Conservation (phyloP, 2,888 invertebrate genomes). For the Melanchra persicariae region DNA sequence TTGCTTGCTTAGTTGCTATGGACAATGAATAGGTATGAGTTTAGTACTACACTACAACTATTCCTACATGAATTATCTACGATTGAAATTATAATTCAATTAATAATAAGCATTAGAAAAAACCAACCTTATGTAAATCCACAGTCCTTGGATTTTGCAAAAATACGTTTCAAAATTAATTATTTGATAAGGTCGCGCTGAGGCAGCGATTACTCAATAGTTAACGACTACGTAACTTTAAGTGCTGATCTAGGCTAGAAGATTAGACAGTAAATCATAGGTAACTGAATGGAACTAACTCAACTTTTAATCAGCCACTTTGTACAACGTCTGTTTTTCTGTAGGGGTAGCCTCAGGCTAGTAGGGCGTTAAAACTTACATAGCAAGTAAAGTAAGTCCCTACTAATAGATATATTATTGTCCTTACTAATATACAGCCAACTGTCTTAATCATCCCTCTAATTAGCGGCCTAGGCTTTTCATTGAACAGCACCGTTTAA, state of each 20-base stretch:
- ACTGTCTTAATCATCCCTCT: no score
- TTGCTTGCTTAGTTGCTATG: neutral
- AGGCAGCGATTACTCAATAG: constrained; percentile 23
- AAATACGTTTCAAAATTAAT: constrained; percentile 15
- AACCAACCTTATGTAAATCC: constrained; percentile 3
- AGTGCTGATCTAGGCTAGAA: constrained; percentile 14
- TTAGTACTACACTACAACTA: no score
- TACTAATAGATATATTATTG: no score
- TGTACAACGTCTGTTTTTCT: no score
- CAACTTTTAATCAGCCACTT: no score
- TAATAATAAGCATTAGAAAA: neutral
- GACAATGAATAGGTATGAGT: neutral
- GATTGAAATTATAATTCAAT: neutral
- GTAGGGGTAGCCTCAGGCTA: no score
- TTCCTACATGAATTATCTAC: no score
- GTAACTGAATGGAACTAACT: constrained; percentile 28
- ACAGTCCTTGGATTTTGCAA: constrained; percentile 8
- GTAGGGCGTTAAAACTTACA: no score
- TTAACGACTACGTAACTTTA: constrained; percentile 1
- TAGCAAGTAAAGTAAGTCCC: no score
- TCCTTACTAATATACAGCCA: no score
- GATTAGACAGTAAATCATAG: constrained; percentile 12
- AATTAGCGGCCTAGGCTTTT: no score
- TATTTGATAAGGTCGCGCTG: constrained; percentile 31
- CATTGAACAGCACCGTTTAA: no score